Evolutionary conservation across 1,140 invertebrate genomes (phyloP).

Genomic region (Drosophila dunni): DNA sequence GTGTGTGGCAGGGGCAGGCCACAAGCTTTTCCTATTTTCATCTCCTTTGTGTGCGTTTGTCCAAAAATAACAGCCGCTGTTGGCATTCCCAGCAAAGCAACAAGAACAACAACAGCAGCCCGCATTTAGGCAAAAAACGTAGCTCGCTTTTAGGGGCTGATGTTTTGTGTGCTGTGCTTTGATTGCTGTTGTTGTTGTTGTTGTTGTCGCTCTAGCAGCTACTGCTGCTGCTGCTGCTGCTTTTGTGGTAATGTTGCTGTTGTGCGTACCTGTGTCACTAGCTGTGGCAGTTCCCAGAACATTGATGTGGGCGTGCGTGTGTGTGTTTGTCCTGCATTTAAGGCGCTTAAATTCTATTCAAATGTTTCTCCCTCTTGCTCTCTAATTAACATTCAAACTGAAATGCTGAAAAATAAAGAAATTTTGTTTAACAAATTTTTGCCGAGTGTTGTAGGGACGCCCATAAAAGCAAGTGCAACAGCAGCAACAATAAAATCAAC

Average conservation of each 20-base stretch:
- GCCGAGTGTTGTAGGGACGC: constrained; percentile 36
- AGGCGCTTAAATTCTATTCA: constrained; percentile 63
- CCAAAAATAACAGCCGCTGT: constrained; percentile 38
- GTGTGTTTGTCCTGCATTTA: constrained; percentile 60
- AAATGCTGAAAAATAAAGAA: constrained; percentile 22
- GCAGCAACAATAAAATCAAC: constrained; percentile 6
- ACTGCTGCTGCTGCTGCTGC: constrained; percentile 19
- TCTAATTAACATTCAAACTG: constrained; percentile 72
- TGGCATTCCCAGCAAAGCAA: constrained; percentile 42
- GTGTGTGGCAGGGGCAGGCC: constrained; percentile 13
- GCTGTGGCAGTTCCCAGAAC: constrained; percentile 57
- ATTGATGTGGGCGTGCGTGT: constrained; percentile 46
- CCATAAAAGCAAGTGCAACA: constrained; percentile 33
- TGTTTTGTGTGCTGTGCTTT: constrained; percentile 58
- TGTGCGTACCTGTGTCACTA: constrained; percentile 62
- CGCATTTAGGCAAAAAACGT: constrained; percentile 60
- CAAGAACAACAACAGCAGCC: constrained; percentile 45
- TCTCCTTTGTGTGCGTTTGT: constrained; percentile 22
- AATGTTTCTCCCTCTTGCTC: constrained; percentile 35
- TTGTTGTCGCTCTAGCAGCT: not conserved
- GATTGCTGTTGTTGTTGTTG: constrained; percentile 48
- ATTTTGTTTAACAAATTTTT: constrained; percentile 45
- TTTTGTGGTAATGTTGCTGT: constrained; percentile 33
- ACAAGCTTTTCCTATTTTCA: constrained; percentile 29
- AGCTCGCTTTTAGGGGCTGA: constrained; percentile 56